phyloP scores from a whole-genome alignment of 1,140 invertebrate species.

The Bicyclus anynana region DNA sequence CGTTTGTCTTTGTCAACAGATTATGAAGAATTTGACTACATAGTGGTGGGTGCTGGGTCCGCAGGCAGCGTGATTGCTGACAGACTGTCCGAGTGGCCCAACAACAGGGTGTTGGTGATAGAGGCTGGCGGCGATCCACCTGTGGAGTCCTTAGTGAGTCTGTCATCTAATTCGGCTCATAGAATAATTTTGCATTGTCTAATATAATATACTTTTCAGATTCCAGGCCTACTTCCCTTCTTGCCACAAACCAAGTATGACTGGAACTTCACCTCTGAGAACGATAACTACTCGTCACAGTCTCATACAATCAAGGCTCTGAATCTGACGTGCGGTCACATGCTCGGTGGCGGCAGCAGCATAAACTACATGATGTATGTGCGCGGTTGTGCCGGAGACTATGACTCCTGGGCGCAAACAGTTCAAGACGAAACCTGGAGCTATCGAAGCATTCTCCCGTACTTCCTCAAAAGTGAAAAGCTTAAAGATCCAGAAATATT shows the following conservation, averaged over 20 bases:
- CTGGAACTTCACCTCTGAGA: constrained; percentile 86
- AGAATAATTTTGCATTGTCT: no score
- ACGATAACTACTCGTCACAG: constrained; percentile 80
- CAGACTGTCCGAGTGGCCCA: no score
- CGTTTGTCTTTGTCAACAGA: no score
- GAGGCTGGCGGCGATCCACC: no score
- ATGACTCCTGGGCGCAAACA: constrained; percentile 27
- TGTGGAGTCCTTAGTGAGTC: no score
- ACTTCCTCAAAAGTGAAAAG: constrained; percentile 37
- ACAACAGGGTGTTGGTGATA: no score
- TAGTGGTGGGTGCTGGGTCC: no score
- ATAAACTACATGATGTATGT: constrained; percentile 83
- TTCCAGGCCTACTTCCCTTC: constrained; percentile 27
- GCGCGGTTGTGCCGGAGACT: constrained; percentile 30
- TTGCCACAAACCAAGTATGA: constrained; percentile 53
- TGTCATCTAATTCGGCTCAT: no score
- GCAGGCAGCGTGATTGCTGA: no score
- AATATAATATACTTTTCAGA: constrained; percentile 20
- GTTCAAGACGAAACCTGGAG: constrained; percentile 28
- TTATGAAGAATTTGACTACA: no score
- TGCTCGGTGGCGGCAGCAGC: constrained; percentile 84
- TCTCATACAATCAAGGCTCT: constrained; percentile 79
- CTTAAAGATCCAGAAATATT: constrained; percentile 15
- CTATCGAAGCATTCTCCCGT: constrained; percentile 23
- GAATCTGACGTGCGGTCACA: constrained; percentile 82